Evolutionary conservation across 2,888 invertebrate genomes (phyloP).

Genomic region (Alitta virens): DNA sequence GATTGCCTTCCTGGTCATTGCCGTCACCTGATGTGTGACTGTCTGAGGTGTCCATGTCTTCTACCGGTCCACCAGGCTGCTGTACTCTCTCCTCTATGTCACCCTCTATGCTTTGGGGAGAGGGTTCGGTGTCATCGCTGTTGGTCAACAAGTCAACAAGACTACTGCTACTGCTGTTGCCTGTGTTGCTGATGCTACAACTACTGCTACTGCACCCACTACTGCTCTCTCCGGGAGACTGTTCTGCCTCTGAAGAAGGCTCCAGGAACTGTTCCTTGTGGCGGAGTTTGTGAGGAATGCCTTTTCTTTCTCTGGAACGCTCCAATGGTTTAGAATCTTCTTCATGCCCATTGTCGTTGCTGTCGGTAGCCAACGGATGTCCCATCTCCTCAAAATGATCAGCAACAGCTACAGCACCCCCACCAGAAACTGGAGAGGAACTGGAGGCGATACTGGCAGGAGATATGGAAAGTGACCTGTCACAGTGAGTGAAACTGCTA

Average conservation of each 20-base stretch:
- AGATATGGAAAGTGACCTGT: not conserved
- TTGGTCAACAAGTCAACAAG: not conserved
- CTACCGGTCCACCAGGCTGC: no score
- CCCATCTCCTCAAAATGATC: constrained; percentile 6
- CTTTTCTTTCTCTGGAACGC: not conserved
- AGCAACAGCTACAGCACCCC: no score
- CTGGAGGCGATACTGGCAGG: not conserved
- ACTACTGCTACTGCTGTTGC: no score
- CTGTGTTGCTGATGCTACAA: no score
- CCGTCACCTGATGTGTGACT: not conserved
- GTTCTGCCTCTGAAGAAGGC: not conserved
- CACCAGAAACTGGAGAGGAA: not conserved
- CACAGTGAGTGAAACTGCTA: not conserved
- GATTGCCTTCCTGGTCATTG: not conserved
- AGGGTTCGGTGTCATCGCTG: not conserved
- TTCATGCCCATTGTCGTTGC: not conserved
- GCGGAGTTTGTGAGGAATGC: constrained; percentile 19
- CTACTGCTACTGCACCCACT: not conserved
- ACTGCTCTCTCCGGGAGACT: not conserved
- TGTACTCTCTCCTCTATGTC: no score
- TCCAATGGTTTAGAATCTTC: not conserved
- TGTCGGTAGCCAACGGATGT: not conserved
- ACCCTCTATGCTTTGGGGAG: no score
- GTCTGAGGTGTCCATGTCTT: not conserved
- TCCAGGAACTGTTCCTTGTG: constrained; percentile 17